Evolutionary conservation across 2,113 vertebrate species (phyloP).

Genomic region (Chroicocephalus ridibundus): DNA sequence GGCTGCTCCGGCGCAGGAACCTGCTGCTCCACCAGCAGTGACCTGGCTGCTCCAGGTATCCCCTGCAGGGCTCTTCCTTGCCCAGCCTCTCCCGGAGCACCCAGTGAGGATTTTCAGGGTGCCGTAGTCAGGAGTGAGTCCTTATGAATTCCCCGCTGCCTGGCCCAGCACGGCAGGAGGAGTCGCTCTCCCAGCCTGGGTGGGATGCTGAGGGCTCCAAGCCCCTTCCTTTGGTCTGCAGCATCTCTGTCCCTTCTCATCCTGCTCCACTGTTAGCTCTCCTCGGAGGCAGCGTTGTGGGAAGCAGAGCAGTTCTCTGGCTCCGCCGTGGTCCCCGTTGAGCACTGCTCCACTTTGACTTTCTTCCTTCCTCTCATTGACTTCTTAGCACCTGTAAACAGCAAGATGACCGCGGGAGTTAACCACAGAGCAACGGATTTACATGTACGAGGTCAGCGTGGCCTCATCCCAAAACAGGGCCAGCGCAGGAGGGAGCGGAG

Average conservation of each 20-base stretch:
- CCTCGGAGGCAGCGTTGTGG: neutral
- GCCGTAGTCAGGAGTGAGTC: neutral
- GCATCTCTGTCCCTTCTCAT: neutral
- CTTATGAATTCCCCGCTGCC: neutral
- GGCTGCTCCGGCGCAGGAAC: neutral
- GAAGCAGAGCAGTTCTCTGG: neutral
- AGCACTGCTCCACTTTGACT: neutral
- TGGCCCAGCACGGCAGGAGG: neutral
- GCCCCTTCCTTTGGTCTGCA: neutral
- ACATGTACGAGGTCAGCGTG: neutral
- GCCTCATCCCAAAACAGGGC: neutral
- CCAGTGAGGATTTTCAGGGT: neutral
- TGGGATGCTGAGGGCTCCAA: neutral
- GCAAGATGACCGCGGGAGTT: neutral
- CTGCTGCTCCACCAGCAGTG: neutral
- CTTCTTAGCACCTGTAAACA: slow-evolving; percentile 69
- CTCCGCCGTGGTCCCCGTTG: neutral
- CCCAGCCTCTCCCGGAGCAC: neutral
- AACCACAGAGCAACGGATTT: neutral
- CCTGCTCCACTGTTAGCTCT: slow-evolving; percentile 24
- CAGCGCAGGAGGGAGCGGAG: neutral
- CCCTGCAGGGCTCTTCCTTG: neutral
- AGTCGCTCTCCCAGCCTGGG: neutral
- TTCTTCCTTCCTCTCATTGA: slow-evolving; percentile 45
- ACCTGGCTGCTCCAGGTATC: neutral